These are phyloP conservation scores for Lepus europaeus DNA, from an alignment of 2,113 vertebrate genomes.

Conservation along the genomic window DNA sequence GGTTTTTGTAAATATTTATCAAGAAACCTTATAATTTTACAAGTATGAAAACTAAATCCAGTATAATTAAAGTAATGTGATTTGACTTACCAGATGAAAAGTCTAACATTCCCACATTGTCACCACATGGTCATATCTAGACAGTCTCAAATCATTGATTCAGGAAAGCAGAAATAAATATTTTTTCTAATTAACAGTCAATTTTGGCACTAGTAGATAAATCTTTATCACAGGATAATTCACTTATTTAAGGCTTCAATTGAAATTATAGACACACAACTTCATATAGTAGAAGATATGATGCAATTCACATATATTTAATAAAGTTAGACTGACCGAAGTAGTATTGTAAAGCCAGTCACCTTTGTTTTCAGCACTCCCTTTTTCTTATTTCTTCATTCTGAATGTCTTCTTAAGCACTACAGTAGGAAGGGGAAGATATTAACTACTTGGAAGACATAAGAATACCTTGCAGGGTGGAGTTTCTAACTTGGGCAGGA, in stretches of 20 bases:
- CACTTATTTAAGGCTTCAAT: slow-evolving; percentile 23
- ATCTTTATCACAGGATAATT: background rate
- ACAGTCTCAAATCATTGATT: background rate
- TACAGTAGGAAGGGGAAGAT: background rate
- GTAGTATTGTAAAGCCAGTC: background rate
- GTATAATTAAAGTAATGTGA: background rate
- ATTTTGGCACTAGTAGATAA: background rate
- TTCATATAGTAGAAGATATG: background rate
- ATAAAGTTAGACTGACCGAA: background rate
- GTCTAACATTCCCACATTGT: background rate
- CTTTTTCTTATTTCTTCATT: background rate
- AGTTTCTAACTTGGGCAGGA: background rate
- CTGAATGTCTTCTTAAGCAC: background rate
- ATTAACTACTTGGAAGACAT: background rate
- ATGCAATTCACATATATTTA: slow-evolving; percentile 12
- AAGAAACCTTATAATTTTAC: background rate
- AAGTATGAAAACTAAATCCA: background rate
- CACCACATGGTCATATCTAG: background rate
- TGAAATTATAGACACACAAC: background rate
- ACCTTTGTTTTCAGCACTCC: background rate
- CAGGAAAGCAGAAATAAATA: background rate
- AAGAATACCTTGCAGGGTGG: background rate
- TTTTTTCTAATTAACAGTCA: background rate
- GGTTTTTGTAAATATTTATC: background rate
- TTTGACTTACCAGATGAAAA: background rate